phyloP scores from a whole-genome alignment of 2,888 invertebrate species.

The Diarsia rubi region DNA sequence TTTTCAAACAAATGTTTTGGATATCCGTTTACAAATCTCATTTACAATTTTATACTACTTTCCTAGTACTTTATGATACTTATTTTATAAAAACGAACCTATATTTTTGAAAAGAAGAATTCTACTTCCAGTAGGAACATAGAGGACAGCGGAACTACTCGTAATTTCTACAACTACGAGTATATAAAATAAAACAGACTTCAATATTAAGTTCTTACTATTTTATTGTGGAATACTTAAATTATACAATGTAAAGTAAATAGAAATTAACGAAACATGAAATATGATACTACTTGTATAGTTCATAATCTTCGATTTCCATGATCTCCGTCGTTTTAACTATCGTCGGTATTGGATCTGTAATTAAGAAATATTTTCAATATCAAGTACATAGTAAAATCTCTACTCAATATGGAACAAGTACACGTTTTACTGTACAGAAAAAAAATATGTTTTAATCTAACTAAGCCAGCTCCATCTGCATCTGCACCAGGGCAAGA shows the following conservation, averaged over 20 bases:
- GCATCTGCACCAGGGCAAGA: not conserved
- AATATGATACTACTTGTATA: not conserved
- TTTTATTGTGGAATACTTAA: slow-evolving; percentile 5
- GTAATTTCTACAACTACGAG: not conserved
- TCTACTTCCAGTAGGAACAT: not conserved
- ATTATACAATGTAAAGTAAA: slow-evolving; percentile 1
- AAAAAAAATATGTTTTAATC: not conserved
- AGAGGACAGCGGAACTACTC: not conserved
- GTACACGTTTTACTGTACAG: not conserved
- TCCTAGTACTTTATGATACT: too few relatives aligned
- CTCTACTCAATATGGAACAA: not conserved
- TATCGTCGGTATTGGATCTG: slow-evolving; percentile 52
- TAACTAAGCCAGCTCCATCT: not conserved
- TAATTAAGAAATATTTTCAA: slow-evolving; percentile 14
- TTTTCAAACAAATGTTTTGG: not conserved
- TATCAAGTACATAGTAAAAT: not conserved
- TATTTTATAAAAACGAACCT: too few relatives aligned
- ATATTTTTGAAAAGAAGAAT: not conserved
- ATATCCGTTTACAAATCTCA: not conserved
- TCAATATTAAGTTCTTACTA: not conserved
- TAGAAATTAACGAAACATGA: slow-evolving; percentile 3
- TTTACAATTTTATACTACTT: too few relatives aligned
- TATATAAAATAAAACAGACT: slow-evolving; percentile 8
- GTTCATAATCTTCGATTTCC: slow-evolving; percentile 28
- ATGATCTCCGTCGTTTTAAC: slow-evolving; percentile 5